phyloP scores from a whole-genome alignment of 2,888 invertebrate genomes.

The Yponomeuta plumbellus region DNA sequence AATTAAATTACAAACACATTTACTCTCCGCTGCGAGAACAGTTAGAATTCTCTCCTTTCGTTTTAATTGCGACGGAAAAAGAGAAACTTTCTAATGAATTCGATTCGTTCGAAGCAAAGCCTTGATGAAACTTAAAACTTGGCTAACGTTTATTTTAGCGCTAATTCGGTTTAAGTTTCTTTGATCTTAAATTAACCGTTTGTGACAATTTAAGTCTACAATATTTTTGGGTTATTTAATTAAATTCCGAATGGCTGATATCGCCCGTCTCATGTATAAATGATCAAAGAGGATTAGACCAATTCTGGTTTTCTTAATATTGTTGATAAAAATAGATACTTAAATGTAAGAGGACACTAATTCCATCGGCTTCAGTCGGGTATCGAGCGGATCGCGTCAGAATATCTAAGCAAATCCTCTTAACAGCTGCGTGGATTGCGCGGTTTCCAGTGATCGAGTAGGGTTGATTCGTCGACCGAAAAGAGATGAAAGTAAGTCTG shows the following conservation, averaged over 20 bases:
- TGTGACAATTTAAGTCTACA: background rate
- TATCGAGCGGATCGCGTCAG: background rate
- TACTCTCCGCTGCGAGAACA: background rate
- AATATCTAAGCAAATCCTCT: constrained; percentile 3
- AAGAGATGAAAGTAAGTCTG: background rate
- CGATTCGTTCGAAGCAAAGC: constrained; percentile 11
- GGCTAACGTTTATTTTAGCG: constrained; percentile 6
- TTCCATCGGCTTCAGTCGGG: background rate
- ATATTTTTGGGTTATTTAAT: background rate
- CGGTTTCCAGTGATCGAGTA: background rate
- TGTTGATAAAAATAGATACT: background rate
- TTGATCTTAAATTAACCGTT: background rate
- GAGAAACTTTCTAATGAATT: constrained; percentile 13
- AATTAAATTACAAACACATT: constrained; percentile 59
- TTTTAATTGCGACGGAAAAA: constrained; percentile 12
- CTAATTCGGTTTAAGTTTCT: constrained; percentile 10
- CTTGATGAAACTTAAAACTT: constrained; percentile 13
- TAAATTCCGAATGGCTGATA: background rate
- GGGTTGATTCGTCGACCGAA: background rate
- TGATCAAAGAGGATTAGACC: background rate
- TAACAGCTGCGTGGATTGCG: background rate
- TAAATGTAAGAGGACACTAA: background rate
- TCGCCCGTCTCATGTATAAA: background rate
- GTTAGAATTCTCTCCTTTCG: background rate
- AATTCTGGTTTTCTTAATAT: too few species aligned